Base-by-base conservation (phyloP, 2,888 invertebrate species). In the Bedellia somnulentella region DNA sequence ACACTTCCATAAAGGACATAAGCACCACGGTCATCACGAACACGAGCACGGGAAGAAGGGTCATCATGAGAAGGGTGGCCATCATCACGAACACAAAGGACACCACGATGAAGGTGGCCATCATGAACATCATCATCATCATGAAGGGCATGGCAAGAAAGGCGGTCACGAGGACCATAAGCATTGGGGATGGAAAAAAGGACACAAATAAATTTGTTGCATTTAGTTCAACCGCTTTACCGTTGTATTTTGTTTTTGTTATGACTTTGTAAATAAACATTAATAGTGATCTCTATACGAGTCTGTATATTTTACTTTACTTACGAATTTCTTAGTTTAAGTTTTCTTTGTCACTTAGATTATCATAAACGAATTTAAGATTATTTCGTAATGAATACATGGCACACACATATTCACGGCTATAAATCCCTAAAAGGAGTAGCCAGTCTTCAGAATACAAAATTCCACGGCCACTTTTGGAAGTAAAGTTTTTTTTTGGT, bases 11-110 rank as follows among this genome's bases (percentile, higher is more conserved):
- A 84, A 87, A 40, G 87, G 87, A 6, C 87, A 87, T 57, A 81
- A 88, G 43, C 84, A 89, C 48, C 81, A 80, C 29, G 86, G 83
- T 1, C 85, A 86, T 44, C 87, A 89, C 46, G 85, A 87, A 43
- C 86, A 86, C 49, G 83, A 88, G 49, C 83, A 88, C 43, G 88
- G 87, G 35, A 86, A 90, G 62, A 88, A 90, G 57, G 88, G 88
- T 2, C 82, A 85, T 47, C 82, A 86, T 49, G 85, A 88, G 50
- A 85, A 90, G 55, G 90, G 90, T 14, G 82, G 84, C 36, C 87
- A 90, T 53, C 83, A 87, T 55, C 83, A 89, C 47, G 86, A 87
- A 8, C 83, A 89, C 48, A 83, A 85, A 43, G 89, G 89, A 1
- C 87, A 89, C 62, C 87, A 89, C 57, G 83, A 86, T 38, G 83